These are phyloP conservation scores for Cheilinus undulatus DNA, from an alignment of 2,113 vertebrate genomes.

Conservation along the genomic window DNA sequence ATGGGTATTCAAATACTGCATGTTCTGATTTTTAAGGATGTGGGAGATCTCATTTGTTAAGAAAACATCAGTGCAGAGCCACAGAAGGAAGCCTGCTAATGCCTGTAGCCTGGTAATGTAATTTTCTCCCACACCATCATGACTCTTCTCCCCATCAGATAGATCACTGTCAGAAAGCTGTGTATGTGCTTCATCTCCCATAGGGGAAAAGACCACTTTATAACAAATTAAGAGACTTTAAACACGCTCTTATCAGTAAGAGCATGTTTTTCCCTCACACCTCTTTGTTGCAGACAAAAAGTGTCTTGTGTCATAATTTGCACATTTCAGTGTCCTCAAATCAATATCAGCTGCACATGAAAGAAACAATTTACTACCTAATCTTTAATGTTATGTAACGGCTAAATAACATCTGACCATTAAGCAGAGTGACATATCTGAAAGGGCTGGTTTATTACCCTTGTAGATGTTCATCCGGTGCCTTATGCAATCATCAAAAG, in stretches of 20 bases:
- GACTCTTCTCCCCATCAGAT: constrained; percentile 32
- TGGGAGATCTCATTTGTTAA: constrained; percentile 47
- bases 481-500: not conserved
- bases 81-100: constrained; percentile 11
- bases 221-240: constrained; percentile 14
- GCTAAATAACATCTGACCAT: not conserved
- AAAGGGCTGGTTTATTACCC: not conserved
- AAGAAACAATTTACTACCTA: not conserved
- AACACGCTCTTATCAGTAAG: not conserved
- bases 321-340: not conserved
- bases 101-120: constrained; percentile 10
- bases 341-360: not conserved
- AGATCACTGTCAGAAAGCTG: constrained; percentile 12
- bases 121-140: constrained; percentile 49
- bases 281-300: not conserved
- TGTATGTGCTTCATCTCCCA: constrained; percentile 4
- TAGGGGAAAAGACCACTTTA: constrained; percentile 10
- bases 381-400: not conserved
- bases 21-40: constrained; percentile 29
- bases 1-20: constrained; percentile 15
- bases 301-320: too few relatives aligned
- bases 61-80: constrained; percentile 42
- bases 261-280: not conserved
- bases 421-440: too few relatives aligned
- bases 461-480: not conserved